A percentile compares a stretch with the other conserved stretches of the same genome.
Evolutionary conservation across 2,888 invertebrate species (phyloP).

Genomic region (Standfussiana lucernea): DNA sequence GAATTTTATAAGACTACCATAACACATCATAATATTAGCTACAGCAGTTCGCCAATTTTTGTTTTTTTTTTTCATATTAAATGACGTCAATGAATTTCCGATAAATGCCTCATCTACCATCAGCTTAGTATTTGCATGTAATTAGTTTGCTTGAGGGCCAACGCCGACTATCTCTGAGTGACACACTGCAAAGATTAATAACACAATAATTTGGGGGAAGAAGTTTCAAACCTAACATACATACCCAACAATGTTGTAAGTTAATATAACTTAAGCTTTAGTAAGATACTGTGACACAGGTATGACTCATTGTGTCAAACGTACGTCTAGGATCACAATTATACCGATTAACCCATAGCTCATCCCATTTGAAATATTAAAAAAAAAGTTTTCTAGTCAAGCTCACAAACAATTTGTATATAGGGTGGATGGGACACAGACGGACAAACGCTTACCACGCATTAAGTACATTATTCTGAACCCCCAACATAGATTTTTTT

Average conservation of each 20-base stretch:
- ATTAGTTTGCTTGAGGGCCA: conserved; percentile 58
- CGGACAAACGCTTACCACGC: no score
- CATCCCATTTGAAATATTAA: no score
- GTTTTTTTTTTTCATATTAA: not conserved
- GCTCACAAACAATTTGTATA: no score
- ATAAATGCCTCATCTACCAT: conserved; percentile 37
- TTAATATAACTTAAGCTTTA: no score
- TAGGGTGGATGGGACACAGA: no score
- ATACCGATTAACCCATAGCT: no score
- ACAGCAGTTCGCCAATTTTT: no score
- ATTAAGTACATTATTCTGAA: no score
- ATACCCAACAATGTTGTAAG: not conserved
- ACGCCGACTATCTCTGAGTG: conserved; percentile 60
- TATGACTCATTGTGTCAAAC: not conserved
- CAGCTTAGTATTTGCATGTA: conserved; percentile 51
- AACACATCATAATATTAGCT: not conserved
- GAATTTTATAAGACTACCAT: not conserved
- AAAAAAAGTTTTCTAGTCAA: no score
- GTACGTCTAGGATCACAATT: no score
- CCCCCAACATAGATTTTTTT: no score
- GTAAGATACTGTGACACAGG: not conserved
- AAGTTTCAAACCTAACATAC: not conserved
- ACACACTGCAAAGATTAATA: conserved; percentile 49
- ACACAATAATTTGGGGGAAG: conserved; percentile 26
- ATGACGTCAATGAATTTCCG: not conserved